phyloP scores from a whole-genome alignment of 35 echinoderm and acorn worm species.

The Amphiura filiformis region DNA sequence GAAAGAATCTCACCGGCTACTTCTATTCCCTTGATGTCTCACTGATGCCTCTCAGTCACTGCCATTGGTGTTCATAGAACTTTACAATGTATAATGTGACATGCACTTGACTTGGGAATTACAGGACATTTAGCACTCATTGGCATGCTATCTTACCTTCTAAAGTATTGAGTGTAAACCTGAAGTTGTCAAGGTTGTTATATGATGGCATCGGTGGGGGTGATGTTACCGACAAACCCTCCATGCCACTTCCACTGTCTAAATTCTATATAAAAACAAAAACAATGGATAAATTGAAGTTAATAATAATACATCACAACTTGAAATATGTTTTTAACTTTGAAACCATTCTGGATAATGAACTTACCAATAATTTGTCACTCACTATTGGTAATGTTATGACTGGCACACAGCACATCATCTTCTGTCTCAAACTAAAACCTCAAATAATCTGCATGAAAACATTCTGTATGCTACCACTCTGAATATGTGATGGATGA shows the following conservation, averaged over 20 bases:
- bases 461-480: no score
- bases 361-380: neutral
- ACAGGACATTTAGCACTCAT: no score
- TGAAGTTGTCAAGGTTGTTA: slow-evolving; percentile 71
- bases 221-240: slow-evolving; percentile 22
- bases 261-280: slow-evolving; percentile 11
- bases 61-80: no score
- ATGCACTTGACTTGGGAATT: no score
- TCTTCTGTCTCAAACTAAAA: neutral
- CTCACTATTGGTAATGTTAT: neutral
- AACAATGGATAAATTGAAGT: neutral
- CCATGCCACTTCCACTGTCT: slow-evolving; percentile 3
- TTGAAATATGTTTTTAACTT: neutral
- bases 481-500: no score
- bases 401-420: neutral
- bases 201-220: slow-evolving; percentile 44
- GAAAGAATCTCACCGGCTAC: no score
- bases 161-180: slow-evolving; percentile 52
- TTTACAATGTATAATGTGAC: no score
- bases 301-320: neutral
- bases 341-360: neutral
- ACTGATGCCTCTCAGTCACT: no score
- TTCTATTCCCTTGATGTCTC: no score
- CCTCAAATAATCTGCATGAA: no score
- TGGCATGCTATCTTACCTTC: slow-evolving; percentile 46